phyloP scores from a whole-genome alignment of 2,797 vertebrate genomes.

The Meriones psammophilus region DNA sequence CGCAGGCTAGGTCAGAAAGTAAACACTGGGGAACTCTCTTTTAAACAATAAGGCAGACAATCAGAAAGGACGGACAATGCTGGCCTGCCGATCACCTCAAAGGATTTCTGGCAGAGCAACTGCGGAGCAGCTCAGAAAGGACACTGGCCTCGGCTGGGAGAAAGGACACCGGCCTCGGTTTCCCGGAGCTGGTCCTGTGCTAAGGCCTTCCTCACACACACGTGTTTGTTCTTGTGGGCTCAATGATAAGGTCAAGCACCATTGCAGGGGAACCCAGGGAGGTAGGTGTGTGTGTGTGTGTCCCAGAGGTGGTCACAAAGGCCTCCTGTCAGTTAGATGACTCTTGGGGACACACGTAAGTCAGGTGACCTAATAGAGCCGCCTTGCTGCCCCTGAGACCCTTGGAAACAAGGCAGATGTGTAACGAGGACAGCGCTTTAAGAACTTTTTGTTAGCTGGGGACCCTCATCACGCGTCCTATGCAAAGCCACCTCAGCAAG shows the following conservation, averaged over 20 bases:
- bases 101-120: background rate
- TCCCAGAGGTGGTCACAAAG: background rate
- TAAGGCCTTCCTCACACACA: background rate
- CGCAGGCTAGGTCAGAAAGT: background rate
- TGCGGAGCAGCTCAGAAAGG: background rate
- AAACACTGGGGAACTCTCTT: background rate
- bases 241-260: background rate
- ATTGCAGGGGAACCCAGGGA: background rate
- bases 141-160: fast-evolving
- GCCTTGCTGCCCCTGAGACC: background rate
- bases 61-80: background rate
- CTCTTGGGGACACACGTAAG: background rate
- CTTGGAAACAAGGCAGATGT: background rate
- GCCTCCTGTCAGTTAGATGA: background rate
- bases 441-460: background rate
- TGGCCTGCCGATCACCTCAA: fast-evolving
- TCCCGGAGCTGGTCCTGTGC: background rate
- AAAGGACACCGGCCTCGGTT: fast-evolving
- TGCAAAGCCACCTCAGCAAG: background rate
- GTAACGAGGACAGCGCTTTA: background rate
- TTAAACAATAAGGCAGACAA: background rate
- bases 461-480: background rate
- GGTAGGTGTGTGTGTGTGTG: background rate
- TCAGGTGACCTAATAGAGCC: background rate
- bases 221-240: background rate